Percentiles rank a stretch among this genome's conserved stretches.
Conservation (phyloP, 2,113 vertebrate genomes). For the Apus apus region DNA sequence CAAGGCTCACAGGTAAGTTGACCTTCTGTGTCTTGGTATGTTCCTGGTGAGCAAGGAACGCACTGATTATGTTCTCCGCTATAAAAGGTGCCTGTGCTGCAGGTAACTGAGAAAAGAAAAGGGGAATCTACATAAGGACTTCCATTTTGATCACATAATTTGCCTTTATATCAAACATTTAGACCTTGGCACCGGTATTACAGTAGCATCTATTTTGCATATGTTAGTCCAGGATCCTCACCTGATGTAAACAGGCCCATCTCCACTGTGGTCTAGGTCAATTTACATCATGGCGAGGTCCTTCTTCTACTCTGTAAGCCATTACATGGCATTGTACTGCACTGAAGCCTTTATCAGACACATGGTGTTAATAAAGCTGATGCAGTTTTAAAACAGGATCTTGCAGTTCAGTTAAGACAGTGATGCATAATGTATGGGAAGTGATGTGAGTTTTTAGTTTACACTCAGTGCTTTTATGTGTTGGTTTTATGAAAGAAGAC, state of each 20-base stretch:
- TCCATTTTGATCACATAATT: not conserved
- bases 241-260: not conserved
- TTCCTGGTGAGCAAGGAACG: constrained; percentile 84
- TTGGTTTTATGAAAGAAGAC: not conserved
- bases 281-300: not conserved
- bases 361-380: not conserved
- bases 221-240: not conserved
- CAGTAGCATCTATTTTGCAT: not conserved
- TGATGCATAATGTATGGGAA: not conserved
- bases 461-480: not conserved
- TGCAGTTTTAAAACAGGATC: not conserved
- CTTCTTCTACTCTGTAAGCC: not conserved
- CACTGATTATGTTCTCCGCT: constrained; percentile 88
- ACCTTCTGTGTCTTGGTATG: constrained; percentile 89
- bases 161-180: not conserved
- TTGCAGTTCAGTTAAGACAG: not conserved
- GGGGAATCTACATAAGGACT: not conserved
- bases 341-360: not conserved
- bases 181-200: not conserved
- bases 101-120: constrained; percentile 82
- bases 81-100: constrained; percentile 88
- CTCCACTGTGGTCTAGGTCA: not conserved
- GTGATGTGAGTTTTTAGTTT: not conserved
- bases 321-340: not conserved
- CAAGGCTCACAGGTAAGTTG: constrained; percentile 93